A percentile compares a stretch with the other conserved stretches of the same genome.
phyloP scores from a whole-genome alignment of 2,113 vertebrate species.

The Gallinago paraguaiae region DNA sequence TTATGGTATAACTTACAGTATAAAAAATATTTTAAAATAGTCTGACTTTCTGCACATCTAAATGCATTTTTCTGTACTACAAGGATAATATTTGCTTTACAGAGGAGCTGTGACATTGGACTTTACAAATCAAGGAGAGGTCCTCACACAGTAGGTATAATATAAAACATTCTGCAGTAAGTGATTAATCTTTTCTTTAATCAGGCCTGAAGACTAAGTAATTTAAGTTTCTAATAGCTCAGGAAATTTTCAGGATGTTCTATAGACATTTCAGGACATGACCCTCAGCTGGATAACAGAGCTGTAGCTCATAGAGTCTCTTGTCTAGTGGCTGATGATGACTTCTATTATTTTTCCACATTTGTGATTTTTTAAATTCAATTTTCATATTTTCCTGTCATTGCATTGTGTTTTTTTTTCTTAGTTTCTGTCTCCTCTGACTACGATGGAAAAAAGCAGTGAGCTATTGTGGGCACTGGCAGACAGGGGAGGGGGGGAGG shows the following conservation, averaged over 20 bases:
- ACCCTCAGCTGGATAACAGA: neutral
- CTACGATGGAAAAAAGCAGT: neutral
- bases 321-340: neutral
- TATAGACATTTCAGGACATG: slow-evolving; percentile 11
- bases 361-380: slow-evolving; percentile 10
- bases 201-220: slow-evolving; percentile 6
- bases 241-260: slow-evolving; percentile 26
- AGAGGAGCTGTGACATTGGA: neutral
- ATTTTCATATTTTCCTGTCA: slow-evolving; percentile 14
- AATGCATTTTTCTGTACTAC: neutral
- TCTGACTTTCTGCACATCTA: neutral
- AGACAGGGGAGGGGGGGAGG: neutral
- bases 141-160: neutral
- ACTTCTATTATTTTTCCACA: slow-evolving; percentile 16
- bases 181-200: slow-evolving; percentile 28
- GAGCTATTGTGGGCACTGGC: neutral
- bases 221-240: slow-evolving; percentile 15
- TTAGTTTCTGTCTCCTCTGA: neutral
- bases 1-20: neutral
- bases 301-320: neutral
- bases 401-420: neutral
- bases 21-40: neutral
- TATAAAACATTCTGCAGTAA: neutral
- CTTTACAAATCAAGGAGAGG: neutral
- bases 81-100: neutral